Conservation (phyloP, 2,113 vertebrate genomes). For the Myiagra hebetior region DNA sequence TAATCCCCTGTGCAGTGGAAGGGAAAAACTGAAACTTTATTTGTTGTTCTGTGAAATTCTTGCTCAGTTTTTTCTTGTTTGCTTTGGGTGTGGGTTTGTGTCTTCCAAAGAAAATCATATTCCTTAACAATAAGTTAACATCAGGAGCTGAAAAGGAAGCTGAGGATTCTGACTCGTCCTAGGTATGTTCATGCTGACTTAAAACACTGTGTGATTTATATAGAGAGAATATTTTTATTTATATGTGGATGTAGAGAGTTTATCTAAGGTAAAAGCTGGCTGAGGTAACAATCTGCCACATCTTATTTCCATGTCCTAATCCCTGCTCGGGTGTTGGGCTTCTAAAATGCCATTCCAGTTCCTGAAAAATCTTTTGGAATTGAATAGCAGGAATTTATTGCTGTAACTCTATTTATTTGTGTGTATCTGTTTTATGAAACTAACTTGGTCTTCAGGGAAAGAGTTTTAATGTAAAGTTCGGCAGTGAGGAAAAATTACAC, state of each 20-base stretch:
- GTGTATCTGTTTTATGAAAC: background rate
- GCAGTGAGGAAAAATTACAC: background rate
- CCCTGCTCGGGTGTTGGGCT: background rate
- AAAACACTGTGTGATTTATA: background rate
- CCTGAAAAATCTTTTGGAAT: background rate
- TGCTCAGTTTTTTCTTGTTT: background rate
- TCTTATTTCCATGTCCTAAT: background rate
- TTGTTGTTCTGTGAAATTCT: background rate
- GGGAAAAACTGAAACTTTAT: fast-evolving
- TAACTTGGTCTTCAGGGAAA: background rate
- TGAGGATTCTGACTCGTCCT: conserved; percentile 85
- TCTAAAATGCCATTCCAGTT: background rate
- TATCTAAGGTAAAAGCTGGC: background rate
- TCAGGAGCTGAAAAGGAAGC: conserved; percentile 86
- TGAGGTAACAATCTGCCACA: background rate
- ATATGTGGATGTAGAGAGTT: fast-evolving
- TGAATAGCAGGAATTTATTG: background rate
- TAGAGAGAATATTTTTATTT: background rate
- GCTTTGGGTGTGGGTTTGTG: background rate
- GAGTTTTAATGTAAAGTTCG: background rate
- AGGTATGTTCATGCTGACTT: conserved; percentile 74
- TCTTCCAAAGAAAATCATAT: background rate
- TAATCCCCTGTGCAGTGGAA: background rate
- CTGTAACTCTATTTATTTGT: background rate
- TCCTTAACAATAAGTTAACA: conserved; percentile 84